Evolutionary conservation across 2,797 vertebrate genomes (phyloP).

Genomic region (Mus minutoides): DNA sequence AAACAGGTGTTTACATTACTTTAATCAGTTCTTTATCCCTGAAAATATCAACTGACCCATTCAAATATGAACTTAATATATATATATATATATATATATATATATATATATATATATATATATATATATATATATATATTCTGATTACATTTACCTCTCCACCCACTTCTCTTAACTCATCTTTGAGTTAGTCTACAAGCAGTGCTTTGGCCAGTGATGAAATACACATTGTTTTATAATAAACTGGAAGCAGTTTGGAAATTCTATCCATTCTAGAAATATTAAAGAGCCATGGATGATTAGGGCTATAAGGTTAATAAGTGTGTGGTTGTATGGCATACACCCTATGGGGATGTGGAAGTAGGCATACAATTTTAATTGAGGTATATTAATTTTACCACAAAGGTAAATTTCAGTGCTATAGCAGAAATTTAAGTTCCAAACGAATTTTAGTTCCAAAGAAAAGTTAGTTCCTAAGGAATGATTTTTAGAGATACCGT

Average conservation of each 20-base stretch:
- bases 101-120: no score
- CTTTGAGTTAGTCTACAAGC: not conserved
- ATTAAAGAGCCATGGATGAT: not conserved
- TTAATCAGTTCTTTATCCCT: not conserved
- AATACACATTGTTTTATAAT: not conserved
- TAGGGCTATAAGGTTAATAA: not conserved
- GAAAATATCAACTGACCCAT: not conserved
- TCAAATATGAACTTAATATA: not conserved
- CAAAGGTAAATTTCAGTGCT: not conserved
- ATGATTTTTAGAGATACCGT: not conserved
- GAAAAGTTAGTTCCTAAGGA: not conserved
- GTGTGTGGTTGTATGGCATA: not conserved
- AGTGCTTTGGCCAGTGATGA: constrained; percentile 24
- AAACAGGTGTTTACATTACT: not conserved
- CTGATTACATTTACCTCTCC: not conserved
- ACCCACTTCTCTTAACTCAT: not conserved
- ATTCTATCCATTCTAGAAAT: not conserved
- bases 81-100: no score
- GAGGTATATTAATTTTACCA: constrained; percentile 24
- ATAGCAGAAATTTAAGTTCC: not conserved
- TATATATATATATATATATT: not conserved
- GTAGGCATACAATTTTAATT: not conserved
- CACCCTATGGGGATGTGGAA: not conserved
- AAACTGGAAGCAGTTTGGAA: constrained; percentile 16
- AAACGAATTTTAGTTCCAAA: not conserved